A percentile compares a stretch with the other conserved stretches of the same genome.
These are phyloP conservation scores for Drosophila jambulina DNA, from an alignment of 1,140 invertebrate species.

Conservation along the genomic window DNA sequence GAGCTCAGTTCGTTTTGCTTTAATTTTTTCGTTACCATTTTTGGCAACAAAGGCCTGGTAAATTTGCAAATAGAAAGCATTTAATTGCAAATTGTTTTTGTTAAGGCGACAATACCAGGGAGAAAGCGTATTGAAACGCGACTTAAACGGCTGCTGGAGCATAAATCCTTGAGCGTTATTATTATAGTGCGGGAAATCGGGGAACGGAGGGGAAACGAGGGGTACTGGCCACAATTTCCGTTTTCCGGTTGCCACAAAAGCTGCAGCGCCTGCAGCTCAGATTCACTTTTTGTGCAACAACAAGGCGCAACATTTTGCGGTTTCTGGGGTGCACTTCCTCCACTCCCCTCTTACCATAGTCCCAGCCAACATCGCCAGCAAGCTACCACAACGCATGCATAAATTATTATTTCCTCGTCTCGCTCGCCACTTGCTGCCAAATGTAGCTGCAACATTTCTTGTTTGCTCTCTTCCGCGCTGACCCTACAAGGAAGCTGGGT, in stretches of 20 bases:
- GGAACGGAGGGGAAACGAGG: conserved; percentile 8
- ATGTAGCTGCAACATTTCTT: conserved; percentile 69
- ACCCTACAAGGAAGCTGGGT: conserved; percentile 20
- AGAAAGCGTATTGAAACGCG: conserved; percentile 31
- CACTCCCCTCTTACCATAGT: background rate
- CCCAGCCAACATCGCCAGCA: conserved; percentile 39
- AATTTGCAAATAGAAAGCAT: conserved; percentile 45
- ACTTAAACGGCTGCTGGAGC: conserved; percentile 63
- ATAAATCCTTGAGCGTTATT: conserved; percentile 65
- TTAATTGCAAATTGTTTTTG: conserved; percentile 64
- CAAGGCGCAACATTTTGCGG: conserved; percentile 75
- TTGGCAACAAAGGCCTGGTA: conserved; percentile 2
- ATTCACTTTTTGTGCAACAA: conserved; percentile 76
- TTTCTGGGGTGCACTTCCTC: conserved; percentile 52
- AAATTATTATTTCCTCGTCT: conserved; percentile 78
- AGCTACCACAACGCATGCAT: conserved; percentile 79
- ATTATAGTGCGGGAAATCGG: conserved; percentile 39
- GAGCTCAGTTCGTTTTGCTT: background rate
- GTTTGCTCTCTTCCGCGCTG: conserved; percentile 2
- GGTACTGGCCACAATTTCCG: conserved; percentile 75
- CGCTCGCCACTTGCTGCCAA: conserved; percentile 74
- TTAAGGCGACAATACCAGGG: conserved; percentile 38
- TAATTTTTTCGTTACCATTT: conserved; percentile 10
- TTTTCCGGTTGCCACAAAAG: conserved; percentile 66
- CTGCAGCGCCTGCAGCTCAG: conserved; percentile 70